Conservation (phyloP, 1,140 invertebrate genomes). For the Maniola jurtina region DNA sequence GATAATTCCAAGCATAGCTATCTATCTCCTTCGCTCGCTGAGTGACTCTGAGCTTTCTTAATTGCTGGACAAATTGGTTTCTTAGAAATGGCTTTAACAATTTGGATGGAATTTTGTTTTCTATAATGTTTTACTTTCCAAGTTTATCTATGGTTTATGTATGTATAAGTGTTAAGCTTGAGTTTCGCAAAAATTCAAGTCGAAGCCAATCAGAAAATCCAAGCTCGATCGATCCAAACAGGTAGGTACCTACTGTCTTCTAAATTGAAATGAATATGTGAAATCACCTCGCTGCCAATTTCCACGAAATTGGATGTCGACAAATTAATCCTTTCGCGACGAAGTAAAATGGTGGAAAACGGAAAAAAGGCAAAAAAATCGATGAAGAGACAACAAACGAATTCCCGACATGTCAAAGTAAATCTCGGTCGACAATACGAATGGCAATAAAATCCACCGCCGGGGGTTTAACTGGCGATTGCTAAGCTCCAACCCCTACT, state of each 20-base stretch:
- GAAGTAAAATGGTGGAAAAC: constrained; percentile 42
- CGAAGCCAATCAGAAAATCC: too few relatives aligned
- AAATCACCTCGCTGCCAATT: constrained; percentile 8
- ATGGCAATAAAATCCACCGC: constrained; percentile 71
- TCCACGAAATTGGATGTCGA: constrained; percentile 31
- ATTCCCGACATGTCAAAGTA: constrained; percentile 71
- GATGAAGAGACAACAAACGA: constrained; percentile 65
- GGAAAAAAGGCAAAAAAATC: constrained; percentile 49
- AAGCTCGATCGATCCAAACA: too few relatives aligned
- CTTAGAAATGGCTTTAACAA: too few relatives aligned
- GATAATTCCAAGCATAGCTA: too few relatives aligned
- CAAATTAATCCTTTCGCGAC: constrained; percentile 39
- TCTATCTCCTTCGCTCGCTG: too few relatives aligned
- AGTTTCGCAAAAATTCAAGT: too few relatives aligned
- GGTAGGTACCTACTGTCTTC: neutral
- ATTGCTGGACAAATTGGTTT: too few relatives aligned
- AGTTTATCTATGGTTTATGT: too few relatives aligned
- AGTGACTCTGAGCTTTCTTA: too few relatives aligned
- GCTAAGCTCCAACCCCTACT: constrained; percentile 60
- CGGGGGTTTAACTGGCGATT: constrained; percentile 52
- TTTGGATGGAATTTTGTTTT: too few relatives aligned
- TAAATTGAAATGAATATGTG: constrained; percentile 3
- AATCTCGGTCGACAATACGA: constrained; percentile 72
- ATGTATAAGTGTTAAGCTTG: too few relatives aligned
- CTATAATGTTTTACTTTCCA: too few relatives aligned